Evolutionary conservation across 2,113 vertebrate species (phyloP).

Genomic region (Melanotaenia duboulayi): DNA sequence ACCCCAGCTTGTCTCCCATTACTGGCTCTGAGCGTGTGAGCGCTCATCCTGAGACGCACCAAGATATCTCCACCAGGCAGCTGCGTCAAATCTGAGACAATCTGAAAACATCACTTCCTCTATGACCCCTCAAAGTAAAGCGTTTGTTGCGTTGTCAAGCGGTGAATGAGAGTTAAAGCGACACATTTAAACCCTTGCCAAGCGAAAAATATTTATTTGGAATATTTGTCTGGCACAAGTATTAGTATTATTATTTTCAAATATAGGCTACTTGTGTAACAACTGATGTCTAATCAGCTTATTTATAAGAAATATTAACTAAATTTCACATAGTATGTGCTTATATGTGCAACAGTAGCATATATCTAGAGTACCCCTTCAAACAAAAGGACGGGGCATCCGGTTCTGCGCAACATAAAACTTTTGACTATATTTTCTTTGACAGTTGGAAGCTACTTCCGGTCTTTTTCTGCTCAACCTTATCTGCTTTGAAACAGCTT

Average conservation of each 20-base stretch:
- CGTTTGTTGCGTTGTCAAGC: neutral
- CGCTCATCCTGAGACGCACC: conserved; percentile 39
- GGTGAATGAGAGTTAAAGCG: too few species aligned
- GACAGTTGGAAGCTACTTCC: neutral
- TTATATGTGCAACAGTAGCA: too few species aligned
- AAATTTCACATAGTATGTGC: too few species aligned
- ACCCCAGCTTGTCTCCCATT: conserved; percentile 44
- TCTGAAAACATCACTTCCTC: neutral
- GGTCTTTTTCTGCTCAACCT: too few species aligned
- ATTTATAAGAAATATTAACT: too few species aligned
- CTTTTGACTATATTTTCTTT: conserved; percentile 25
- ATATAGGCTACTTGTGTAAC: too few species aligned
- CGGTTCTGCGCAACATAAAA: neutral
- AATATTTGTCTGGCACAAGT: too few species aligned
- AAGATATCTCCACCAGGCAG: conserved; percentile 24
- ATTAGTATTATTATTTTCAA: too few species aligned
- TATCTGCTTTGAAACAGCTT: neutral
- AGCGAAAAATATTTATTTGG: too few species aligned
- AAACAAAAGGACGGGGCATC: neutral
- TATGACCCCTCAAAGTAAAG: conserved; percentile 23
- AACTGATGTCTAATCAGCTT: too few species aligned
- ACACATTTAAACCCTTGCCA: too few species aligned
- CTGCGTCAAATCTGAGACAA: neutral
- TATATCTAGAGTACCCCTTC: too few species aligned
- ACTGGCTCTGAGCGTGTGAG: conserved; percentile 52